Evolutionary conservation across 2,113 vertebrate genomes (phyloP).

Genomic region (Hyla sarda): DNA sequence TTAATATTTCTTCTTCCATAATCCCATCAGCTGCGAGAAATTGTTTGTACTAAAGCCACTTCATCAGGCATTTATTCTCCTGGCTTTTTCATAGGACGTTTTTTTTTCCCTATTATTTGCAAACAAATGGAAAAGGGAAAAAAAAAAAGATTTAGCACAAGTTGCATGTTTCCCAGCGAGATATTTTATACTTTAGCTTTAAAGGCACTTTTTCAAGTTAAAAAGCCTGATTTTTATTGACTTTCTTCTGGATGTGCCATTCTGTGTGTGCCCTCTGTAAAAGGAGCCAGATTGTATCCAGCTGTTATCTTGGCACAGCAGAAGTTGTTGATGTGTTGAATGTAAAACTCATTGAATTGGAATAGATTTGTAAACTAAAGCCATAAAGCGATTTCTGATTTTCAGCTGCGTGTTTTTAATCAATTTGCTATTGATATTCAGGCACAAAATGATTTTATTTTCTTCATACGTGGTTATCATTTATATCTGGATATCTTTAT

Average conservation of each 20-base stretch:
- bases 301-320: constrained; percentile 60
- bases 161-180: constrained; percentile 61
- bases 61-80: constrained; percentile 5
- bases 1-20: constrained; percentile 10
- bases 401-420: constrained; percentile 11
- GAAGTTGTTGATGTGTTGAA: constrained; percentile 48
- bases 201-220: constrained; percentile 71
- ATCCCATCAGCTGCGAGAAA: background rate
- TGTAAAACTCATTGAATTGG: constrained; percentile 50
- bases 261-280: constrained; percentile 63
- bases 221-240: constrained; percentile 65
- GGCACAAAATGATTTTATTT: background rate
- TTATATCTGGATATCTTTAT: constrained; percentile 22
- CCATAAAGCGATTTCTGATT: constrained; percentile 44
- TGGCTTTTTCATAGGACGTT: constrained; percentile 34
- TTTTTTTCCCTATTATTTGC: constrained; percentile 64
- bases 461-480: background rate
- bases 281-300: constrained; percentile 51
- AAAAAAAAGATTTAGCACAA: constrained; percentile 67
- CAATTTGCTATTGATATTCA: constrained; percentile 34
- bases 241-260: constrained; percentile 58
- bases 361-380: constrained; percentile 32
- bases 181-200: constrained; percentile 70
- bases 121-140: constrained; percentile 68
- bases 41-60: background rate